These are phyloP conservation scores for Machimus rusticus DNA, from an alignment of 2,888 invertebrate genomes.

Conservation along the genomic window DNA sequence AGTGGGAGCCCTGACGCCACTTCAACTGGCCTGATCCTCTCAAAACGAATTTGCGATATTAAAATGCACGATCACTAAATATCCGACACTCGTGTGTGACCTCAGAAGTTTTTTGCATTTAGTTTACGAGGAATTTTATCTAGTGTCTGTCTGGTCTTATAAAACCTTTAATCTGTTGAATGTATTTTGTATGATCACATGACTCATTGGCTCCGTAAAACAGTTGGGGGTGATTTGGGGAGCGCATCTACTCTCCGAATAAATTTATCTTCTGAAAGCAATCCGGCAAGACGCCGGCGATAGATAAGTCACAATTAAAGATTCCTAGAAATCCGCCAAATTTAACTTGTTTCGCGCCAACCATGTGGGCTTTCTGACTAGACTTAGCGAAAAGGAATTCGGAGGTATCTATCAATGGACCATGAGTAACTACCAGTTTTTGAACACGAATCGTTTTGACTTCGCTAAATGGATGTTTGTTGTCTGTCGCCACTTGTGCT, in stretches of 20 bases:
- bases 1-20: not conserved
- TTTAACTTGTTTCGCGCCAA: not conserved
- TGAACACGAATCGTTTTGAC: not conserved
- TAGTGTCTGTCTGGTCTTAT: not conserved
- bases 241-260: not conserved
- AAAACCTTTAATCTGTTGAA: not conserved
- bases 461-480: not conserved
- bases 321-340: conserved; percentile 20
- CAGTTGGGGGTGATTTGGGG: not conserved
- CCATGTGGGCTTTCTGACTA: conserved; percentile 12
- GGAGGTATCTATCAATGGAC: not conserved
- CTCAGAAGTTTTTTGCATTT: not conserved
- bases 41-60: not conserved
- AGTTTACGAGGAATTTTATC: not conserved
- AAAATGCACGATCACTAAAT: conserved; percentile 1
- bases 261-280: not conserved
- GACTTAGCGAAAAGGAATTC: not conserved
- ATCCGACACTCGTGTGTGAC: not conserved
- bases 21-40: not conserved
- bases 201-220: not conserved
- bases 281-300: not conserved
- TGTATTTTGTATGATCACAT: not conserved
- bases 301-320: conserved; percentile 13
- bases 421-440: not conserved
- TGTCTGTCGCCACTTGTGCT: not conserved